phyloP scores from a whole-genome alignment of 2,888 invertebrate species.

The Chymomyza caudatula region DNA sequence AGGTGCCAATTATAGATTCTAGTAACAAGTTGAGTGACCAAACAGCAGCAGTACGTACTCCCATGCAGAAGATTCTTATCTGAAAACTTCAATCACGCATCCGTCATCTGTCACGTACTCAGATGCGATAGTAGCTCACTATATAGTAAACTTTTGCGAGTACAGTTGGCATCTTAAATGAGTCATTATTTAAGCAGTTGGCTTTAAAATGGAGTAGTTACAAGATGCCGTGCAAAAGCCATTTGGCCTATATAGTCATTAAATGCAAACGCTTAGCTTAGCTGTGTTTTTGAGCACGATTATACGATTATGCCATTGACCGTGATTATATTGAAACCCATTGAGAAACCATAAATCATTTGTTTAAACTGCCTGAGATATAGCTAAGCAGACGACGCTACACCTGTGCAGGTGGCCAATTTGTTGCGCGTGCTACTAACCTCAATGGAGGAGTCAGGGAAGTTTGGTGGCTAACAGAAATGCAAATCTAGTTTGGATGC shows the following conservation, averaged over 20 bases:
- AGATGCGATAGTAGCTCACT: no score
- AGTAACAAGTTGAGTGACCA: not conserved
- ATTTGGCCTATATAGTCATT: not conserved
- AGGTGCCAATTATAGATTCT: not conserved
- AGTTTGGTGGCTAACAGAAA: not conserved
- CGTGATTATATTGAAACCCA: not conserved
- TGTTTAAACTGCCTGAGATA: not conserved
- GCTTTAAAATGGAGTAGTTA: no score
- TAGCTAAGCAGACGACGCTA: not conserved
- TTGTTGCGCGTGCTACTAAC: constrained; percentile 7
- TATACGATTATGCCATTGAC: constrained; percentile 1
- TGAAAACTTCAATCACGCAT: not conserved
- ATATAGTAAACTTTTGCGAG: not conserved
- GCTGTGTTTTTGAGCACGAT: not conserved
- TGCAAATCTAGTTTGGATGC: no score
- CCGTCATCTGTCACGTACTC: not conserved
- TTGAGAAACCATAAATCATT: not conserved
- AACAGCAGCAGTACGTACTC: not conserved
- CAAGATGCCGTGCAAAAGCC: not conserved
- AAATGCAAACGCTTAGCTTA: not conserved
- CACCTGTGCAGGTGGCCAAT: not conserved
- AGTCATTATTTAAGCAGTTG: not conserved
- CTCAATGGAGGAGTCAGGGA: not conserved
- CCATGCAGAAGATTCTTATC: not conserved
- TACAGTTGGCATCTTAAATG: not conserved